Evolutionary conservation across 2,113 vertebrate species (phyloP).

Genomic region (Megaceryle maxima): DNA sequence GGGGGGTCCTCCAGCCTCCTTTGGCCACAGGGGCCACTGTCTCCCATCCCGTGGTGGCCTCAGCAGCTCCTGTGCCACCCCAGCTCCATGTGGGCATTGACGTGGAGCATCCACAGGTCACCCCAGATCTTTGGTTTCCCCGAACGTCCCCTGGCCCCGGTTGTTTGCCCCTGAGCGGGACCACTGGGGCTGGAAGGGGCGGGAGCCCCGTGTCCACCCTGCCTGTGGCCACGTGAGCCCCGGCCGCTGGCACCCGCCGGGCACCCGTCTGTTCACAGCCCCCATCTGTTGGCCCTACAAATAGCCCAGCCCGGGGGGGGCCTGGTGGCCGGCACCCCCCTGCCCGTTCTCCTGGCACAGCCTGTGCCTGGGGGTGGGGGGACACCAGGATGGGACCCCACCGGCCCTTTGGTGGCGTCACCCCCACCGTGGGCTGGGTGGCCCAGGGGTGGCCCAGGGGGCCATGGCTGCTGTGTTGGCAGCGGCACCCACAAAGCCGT

Average conservation of each 20-base stretch:
- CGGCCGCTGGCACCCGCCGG: accelerated
- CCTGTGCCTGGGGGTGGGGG: background rate
- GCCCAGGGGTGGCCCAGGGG: background rate
- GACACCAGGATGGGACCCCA: background rate
- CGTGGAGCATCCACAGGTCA: background rate
- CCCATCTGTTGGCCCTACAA: background rate
- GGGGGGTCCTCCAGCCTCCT: no score
- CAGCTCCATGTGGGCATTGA: no score
- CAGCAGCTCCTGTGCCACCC: background rate
- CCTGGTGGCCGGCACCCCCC: background rate
- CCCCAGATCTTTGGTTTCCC: no score
- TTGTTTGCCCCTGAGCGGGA: background rate
- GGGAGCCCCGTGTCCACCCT: accelerated
- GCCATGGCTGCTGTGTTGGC: background rate
- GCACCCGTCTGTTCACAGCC: background rate
- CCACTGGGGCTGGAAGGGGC: background rate
- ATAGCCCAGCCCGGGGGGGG: background rate
- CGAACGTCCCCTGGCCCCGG: accelerated
- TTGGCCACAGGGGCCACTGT: background rate
- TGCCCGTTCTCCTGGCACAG: background rate
- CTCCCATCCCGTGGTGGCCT: accelerated
- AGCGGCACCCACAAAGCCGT: background rate
- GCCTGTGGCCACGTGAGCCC: background rate
- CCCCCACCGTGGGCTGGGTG: background rate
- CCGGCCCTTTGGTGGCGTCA: accelerated